Conservation (phyloP, 2,797 vertebrate species). For the Setipinna tenuifilis region DNA sequence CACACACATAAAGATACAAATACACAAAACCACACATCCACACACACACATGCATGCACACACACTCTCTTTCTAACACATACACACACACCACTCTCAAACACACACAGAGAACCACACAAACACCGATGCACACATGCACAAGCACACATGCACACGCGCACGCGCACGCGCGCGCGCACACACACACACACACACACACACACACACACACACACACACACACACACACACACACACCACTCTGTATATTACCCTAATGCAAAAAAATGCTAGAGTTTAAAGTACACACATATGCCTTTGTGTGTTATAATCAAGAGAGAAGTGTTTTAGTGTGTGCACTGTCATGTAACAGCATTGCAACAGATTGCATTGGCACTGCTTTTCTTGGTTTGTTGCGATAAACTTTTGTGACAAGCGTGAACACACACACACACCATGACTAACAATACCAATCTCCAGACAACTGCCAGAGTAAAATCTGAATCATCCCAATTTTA, state of each 20-base stretch:
- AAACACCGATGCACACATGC: background rate
- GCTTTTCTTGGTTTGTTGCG: background rate
- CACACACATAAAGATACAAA: background rate
- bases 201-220: background rate
- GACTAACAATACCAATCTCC: background rate
- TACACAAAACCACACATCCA: background rate
- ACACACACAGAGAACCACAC: background rate
- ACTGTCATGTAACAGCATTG: background rate
- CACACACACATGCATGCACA: background rate
- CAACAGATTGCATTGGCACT: background rate
- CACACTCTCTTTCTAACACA: background rate
- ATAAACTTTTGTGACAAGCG: background rate
- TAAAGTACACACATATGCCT: background rate
- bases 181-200: background rate
- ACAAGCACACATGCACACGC: too few relatives aligned
- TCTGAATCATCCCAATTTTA: background rate
- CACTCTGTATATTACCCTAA: background rate
- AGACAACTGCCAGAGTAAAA: background rate
- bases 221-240: background rate
- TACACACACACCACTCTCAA: too few relatives aligned
- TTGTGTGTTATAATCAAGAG: background rate
- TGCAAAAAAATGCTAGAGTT: background rate
- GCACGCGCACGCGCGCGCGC: background rate
- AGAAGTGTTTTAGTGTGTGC: background rate
- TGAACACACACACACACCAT: background rate